Evolutionary conservation across 2,113 vertebrate species (phyloP).

Genomic region (Alligator sinensis): DNA sequence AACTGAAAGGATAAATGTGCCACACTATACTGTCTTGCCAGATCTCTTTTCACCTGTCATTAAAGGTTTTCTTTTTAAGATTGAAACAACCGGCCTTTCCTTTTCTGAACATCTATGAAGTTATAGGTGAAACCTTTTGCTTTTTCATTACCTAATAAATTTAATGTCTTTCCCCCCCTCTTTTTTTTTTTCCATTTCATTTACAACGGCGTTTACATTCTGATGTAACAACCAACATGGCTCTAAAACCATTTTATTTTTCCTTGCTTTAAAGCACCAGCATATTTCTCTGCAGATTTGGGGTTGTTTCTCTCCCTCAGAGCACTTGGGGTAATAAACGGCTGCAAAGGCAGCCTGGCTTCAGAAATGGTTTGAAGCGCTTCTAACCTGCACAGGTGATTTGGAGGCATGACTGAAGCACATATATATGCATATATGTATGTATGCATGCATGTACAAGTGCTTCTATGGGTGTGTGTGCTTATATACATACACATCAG

Average conservation of each 20-base stretch:
- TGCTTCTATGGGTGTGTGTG: no score
- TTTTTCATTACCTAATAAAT: not conserved
- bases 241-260: not conserved
- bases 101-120: not conserved
- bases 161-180: no score
- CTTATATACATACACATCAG: no score
- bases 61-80: not conserved
- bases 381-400: not conserved
- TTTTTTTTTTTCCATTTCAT: no score
- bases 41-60: not conserved
- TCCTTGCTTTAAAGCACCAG: not conserved
- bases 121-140: accelerated
- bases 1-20: not conserved
- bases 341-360: no score
- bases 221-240: not conserved
- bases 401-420: accelerated
- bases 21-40: not conserved
- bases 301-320: not conserved
- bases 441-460: no score
- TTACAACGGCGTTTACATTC: not conserved
- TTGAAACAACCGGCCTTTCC: not conserved
- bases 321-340: not conserved
- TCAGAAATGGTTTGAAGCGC: not conserved
- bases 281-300: not conserved
- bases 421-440: not conserved